A percentile compares a stretch with the other conserved stretches of the same genome.
Evolutionary conservation across 2,888 invertebrate species (phyloP).

Genomic region (Phragmatobia fuliginosa): DNA sequence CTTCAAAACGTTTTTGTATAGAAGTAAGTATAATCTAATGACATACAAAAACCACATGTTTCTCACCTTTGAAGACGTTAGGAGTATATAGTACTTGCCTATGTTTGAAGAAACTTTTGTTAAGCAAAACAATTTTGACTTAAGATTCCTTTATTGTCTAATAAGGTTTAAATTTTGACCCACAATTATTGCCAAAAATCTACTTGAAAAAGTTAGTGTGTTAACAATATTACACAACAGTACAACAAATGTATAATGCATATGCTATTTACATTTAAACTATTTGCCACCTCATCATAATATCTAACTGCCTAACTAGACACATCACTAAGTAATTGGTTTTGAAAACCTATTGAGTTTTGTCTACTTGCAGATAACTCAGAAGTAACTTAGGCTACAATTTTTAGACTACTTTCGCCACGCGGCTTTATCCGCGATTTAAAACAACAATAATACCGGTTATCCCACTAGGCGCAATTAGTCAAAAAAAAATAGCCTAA

Average conservation of each 20-base stretch:
- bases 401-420: too few relatives aligned
- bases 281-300: not conserved
- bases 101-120: not conserved
- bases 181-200: not conserved
- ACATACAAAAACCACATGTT: too few relatives aligned
- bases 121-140: not conserved
- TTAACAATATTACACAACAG: not conserved
- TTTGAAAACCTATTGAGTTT: not conserved
- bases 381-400: too few relatives aligned
- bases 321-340: not conserved
- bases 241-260: not conserved
- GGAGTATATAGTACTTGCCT: too few relatives aligned
- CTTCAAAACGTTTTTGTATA: not conserved
- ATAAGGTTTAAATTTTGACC: not conserved
- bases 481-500: too few relatives aligned
- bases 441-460: too few relatives aligned
- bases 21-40: too few relatives aligned
- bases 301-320: not conserved
- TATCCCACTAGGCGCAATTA: too few relatives aligned
- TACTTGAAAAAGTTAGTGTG: too few relatives aligned
- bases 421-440: too few relatives aligned
- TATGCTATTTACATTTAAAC: not conserved
- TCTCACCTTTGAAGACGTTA: too few relatives aligned
- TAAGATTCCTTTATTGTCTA: not conserved
- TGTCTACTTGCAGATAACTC: too few relatives aligned